phyloP scores from a whole-genome alignment of 2,888 invertebrate species.

The Andrena flavipes region DNA sequence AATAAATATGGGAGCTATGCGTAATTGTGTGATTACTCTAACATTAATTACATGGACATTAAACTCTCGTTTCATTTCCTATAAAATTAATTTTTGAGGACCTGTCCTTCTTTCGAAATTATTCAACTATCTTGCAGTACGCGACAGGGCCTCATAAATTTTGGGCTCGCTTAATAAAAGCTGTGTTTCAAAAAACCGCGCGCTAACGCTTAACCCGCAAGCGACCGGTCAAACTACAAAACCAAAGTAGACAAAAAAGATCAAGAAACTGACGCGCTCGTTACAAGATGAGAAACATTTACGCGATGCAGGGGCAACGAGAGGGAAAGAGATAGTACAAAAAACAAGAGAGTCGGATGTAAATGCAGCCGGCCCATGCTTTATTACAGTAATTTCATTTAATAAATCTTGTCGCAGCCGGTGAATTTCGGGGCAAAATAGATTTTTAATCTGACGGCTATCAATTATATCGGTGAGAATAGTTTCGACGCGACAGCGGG shows the following conservation, averaged over 20 bases:
- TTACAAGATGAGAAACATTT: not conserved
- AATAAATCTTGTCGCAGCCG: constrained; percentile 71
- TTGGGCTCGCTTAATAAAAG: not conserved
- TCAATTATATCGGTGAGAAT: constrained; percentile 63
- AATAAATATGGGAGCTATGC: too few species aligned
- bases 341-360: constrained; percentile 13
- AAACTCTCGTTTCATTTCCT: too few species aligned
- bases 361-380: constrained; percentile 36
- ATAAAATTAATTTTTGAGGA: too few species aligned
- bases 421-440: constrained; percentile 68
- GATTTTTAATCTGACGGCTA: constrained; percentile 74
- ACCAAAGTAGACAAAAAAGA: not conserved
- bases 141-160: constrained; percentile 14
- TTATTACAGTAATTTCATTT: constrained; percentile 76
- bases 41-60: too few species aligned
- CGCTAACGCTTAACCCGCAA: not conserved
- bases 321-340: too few species aligned
- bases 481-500: constrained; percentile 43
- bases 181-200: not conserved
- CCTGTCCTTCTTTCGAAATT: not conserved
- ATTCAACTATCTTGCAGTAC: constrained; percentile 14
- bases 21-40: too few species aligned
- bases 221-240: not conserved
- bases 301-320: not conserved
- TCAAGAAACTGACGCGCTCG: not conserved